Conservation (phyloP, 2,797 vertebrate species). For the Lycodopsis pacificus region DNA sequence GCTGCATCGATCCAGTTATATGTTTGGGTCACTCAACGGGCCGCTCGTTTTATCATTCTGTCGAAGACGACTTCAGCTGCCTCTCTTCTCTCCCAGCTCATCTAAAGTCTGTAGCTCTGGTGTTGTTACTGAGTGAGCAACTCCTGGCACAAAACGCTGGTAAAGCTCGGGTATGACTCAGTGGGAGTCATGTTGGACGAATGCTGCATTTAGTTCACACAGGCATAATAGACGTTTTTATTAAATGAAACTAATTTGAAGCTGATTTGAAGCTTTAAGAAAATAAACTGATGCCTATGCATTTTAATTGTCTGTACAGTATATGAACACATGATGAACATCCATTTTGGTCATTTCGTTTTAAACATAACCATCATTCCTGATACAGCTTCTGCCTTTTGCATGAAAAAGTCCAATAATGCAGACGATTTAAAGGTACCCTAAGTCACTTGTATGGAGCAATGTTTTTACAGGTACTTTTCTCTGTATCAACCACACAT, state of each 20-base stretch:
- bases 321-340: background rate
- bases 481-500: too few relatives aligned
- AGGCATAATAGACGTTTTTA: background rate
- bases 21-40: slow-evolving; percentile 15
- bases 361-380: background rate
- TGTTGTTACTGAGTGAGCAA: slow-evolving; percentile 47
- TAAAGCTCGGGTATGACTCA: slow-evolving; percentile 27
- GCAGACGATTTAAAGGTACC: background rate
- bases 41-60: slow-evolving; percentile 10
- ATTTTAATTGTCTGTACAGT: background rate
- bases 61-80: background rate
- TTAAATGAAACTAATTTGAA: background rate
- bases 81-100: slow-evolving; percentile 13
- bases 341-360: background rate
- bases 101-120: slow-evolving; percentile 26
- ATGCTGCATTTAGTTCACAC: slow-evolving; percentile 21
- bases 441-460: background rate
- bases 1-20: slow-evolving; percentile 3
- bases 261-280: background rate
- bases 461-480: too few relatives aligned
- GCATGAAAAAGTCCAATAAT: background rate
- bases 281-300: background rate
- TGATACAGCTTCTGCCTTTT: background rate
- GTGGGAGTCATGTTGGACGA: slow-evolving; percentile 8
- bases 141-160: background rate